Evolutionary conservation across 1,140 invertebrate genomes (phyloP), one percentile per base, ranked within the genome.

Genomic region (Drosophila equinoxialis): DNA sequence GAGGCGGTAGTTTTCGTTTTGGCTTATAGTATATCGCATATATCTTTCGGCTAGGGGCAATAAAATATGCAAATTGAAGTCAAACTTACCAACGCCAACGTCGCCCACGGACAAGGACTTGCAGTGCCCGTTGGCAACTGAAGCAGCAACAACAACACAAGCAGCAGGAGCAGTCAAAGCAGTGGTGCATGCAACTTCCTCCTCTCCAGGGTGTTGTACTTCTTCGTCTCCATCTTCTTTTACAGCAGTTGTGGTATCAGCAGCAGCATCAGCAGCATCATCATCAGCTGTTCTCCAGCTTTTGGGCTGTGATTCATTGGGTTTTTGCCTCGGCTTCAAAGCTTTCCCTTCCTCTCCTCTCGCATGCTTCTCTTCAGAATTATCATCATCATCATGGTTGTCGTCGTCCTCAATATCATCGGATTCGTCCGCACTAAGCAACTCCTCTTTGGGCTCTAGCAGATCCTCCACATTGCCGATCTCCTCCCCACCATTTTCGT

Each of bases 41-140:
- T 87, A 86, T 89, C 80, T 87, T 87, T 84, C 67, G 84, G 68
- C 81, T 79, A 74, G 78, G 71, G 71, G 81, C 86, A 90, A 90
- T 90, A 90, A 90, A 90, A 90, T 90, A 90, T 90, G 85, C 86
- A 90, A 90, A 90, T 90, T 90, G 85, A 90, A 90, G 85, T 90
- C 86, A 90, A 87, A 90, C 87, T 90, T 90, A 90, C 87, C 82
- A 86, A 61, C 62, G 68, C 65, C 73, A 67, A 48, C 39, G 65
- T 6, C 59, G 65, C 51, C 59, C 17, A 65, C 63, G 74, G 69
- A 74, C 66, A 69, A 78, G 68, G 65, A 69, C 70, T 76, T 80
- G 74, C 85, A 81, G 78, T 85, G 81, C 70, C 84, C 84, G 70
- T 90, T 85, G 81, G 77, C 74, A 64, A 64, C 71, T 67, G 20